Base-by-base conservation (phyloP, 2,888 invertebrate genomes). In the Drosophila merina region DNA sequence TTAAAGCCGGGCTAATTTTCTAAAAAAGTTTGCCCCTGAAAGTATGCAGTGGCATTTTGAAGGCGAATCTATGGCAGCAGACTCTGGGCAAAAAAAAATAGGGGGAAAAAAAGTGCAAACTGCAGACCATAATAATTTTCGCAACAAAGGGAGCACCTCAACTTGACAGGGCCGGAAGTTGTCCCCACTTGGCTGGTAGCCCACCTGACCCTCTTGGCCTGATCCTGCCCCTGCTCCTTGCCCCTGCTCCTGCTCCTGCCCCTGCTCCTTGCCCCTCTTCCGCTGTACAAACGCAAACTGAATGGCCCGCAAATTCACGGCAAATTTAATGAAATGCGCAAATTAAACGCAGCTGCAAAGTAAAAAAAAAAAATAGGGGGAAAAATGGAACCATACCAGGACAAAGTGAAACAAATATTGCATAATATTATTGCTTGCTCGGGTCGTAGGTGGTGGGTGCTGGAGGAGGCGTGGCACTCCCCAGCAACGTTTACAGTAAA, bases 331-430 rank as follows among this genome's bases (percentile, higher is more conserved):
- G 57, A 71, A 68, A 68, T 51, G 54, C 66, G 54, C 72, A 72
- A 72, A 72, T 72, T 71, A 71, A 70, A 72, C 63, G 56, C 56
- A 51, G 60, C 42, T 14, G 33, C 31, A 57, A 54, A 44, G 9
- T 10, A 58, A 44, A 44, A 60, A 54, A 54, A 20, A 54, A 26
- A 50, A 44, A 25, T 20, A 40, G 7, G 1, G 9, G 36, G 52
- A 12, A 47, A 55, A 48, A 45, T 47, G 59, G 36, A 62, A 20
- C 36, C 25, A 12, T 33, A 44, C 36, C 67, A 51, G 67, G 64
- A 72, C 57, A 77, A 72, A 75, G 64, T 60, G 67, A 68, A 77
- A 77, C 72, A 81, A 85, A 78, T 79, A 85, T 73, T 78, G 75
- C 76, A 82, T 82, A 85, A 73, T 72, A 68, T 71, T 70, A 81